These are phyloP conservation scores for Neoaliturus tenellus DNA, from an alignment of 2,888 invertebrate species.

Conservation along the genomic window DNA sequence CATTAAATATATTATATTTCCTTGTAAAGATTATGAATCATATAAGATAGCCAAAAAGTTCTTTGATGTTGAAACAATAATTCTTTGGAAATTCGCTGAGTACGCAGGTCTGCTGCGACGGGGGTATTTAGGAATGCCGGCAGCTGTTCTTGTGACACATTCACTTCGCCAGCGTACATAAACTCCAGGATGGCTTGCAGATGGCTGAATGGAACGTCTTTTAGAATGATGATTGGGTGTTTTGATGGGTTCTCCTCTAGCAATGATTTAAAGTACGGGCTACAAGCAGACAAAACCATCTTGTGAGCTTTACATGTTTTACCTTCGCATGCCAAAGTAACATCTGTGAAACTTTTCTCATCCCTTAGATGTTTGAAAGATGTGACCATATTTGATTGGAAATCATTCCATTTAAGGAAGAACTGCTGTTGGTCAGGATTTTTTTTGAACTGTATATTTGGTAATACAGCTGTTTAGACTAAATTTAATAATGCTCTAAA, in stretches of 20 bases:
- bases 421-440: conserved; percentile 95
- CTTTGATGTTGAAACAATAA: no score
- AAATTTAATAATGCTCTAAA: no score
- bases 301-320: conserved; percentile 97
- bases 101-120: no score
- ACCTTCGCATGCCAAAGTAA: conserved; percentile 95
- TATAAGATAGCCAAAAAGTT: no score
- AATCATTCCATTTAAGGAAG: conserved; percentile 98
- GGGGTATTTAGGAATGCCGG: conserved; percentile 76
- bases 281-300: conserved; percentile 97
- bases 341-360: conserved; percentile 96
- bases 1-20: no score
- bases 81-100: no score
- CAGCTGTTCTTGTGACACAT: conserved; percentile 93
- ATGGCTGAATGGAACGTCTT: conserved; percentile 94
- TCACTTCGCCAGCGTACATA: conserved; percentile 94
- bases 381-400: conserved; percentile 97
- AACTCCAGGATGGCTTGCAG: conserved; percentile 95
- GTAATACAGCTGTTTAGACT: no score
- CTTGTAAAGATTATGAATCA: no score
- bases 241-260: conserved; percentile 95
- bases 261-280: conserved; percentile 96
- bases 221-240: conserved; percentile 95
- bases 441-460: no score
- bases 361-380: conserved; percentile 95